Evolutionary conservation across 2,888 invertebrate species (phyloP).

Genomic region (Eurytoma californica): DNA sequence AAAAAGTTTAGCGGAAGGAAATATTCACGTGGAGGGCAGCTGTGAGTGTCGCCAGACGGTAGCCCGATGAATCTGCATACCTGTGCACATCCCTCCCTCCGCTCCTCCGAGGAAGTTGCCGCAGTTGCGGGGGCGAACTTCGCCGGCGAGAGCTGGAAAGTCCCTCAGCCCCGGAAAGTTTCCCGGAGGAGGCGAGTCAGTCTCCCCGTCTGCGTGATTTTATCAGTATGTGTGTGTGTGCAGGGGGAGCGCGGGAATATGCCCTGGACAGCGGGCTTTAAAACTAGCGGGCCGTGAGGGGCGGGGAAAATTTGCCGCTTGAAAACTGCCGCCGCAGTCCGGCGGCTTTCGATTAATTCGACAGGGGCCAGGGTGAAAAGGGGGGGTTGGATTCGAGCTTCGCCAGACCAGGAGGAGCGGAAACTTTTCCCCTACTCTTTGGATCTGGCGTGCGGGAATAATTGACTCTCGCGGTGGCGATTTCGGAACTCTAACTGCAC

Average conservation of each 20-base stretch:
- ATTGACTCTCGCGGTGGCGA: constrained; percentile 38
- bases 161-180: constrained; percentile 16
- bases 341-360: constrained; percentile 54
- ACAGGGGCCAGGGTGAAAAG: background rate
- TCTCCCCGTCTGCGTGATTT: too few relatives aligned
- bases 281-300: constrained; percentile 44
- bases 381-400: background rate
- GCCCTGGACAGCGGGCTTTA: constrained; percentile 48
- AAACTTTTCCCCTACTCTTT: constrained; percentile 38
- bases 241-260: constrained; percentile 47
- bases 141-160: constrained; percentile 10
- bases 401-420: constrained; percentile 19
- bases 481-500: background rate
- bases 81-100: background rate
- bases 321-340: constrained; percentile 26
- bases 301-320: constrained; percentile 13
- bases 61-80: constrained; percentile 1
- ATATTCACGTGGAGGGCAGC: constrained; percentile 16
- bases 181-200: constrained; percentile 7
- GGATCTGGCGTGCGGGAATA: constrained; percentile 36
- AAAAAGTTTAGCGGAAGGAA: constrained; percentile 20
- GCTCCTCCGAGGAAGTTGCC: constrained; percentile 10
- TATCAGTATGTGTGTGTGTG: background rate
- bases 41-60: background rate
- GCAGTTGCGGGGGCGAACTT: constrained; percentile 36